Conservation (phyloP, 2,888 invertebrate genomes). For the Polydrusus cervinus region DNA sequence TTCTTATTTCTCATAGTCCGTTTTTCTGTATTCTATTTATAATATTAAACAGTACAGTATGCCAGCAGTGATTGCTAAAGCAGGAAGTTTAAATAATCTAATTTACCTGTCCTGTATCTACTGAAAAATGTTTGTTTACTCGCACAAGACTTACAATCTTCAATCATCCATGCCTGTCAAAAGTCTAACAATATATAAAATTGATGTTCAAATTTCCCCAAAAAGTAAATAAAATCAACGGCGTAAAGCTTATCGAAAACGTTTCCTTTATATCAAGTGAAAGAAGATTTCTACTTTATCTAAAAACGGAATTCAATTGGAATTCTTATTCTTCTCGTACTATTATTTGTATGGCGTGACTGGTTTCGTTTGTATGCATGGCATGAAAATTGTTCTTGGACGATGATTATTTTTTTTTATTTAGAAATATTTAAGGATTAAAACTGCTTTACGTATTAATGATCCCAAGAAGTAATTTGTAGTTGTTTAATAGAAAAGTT, state of each 20-base stretch:
- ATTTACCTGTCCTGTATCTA: neutral
- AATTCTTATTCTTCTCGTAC: slow-evolving; percentile 36
- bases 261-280: slow-evolving; percentile 45
- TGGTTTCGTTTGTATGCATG: neutral
- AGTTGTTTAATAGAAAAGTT: too few relatives aligned
- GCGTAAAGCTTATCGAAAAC: slow-evolving; percentile 42
- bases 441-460: neutral
- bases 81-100: neutral
- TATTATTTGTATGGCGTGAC: slow-evolving; percentile 28
- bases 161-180: slow-evolving; percentile 33
- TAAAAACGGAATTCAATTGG: slow-evolving; percentile 40
- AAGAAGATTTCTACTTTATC: slow-evolving; percentile 44
- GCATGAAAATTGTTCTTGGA: slow-evolving; percentile 9
- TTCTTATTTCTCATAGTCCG: too few relatives aligned
- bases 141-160: neutral
- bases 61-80: too few relatives aligned
- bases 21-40: too few relatives aligned
- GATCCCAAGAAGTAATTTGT: too few relatives aligned
- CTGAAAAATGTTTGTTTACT: neutral
- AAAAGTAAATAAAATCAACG: slow-evolving; percentile 42
- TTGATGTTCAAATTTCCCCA: slow-evolving; percentile 26
- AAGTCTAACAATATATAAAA: slow-evolving; percentile 28
- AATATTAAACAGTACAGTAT: too few relatives aligned
- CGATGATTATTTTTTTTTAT: neutral
- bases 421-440: neutral